phyloP scores from a whole-genome alignment of 2,113 vertebrate genomes.

The Phainopepla nitens region DNA sequence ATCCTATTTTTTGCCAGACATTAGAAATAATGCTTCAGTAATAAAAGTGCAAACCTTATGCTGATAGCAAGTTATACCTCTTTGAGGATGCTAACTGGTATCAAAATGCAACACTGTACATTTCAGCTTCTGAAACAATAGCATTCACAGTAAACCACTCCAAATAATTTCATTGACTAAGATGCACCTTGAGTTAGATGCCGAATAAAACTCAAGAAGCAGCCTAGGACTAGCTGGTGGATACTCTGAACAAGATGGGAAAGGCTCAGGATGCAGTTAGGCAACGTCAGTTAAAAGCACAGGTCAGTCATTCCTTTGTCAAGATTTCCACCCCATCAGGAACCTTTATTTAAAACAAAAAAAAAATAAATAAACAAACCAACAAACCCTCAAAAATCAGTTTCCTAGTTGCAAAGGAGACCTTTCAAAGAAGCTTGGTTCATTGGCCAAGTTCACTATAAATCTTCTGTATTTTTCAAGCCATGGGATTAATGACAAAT shows the following conservation, averaged over 20 bases:
- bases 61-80: neutral
- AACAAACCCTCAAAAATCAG: neutral
- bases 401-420: neutral
- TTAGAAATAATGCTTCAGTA: neutral
- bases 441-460: neutral
- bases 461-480: neutral
- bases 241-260: neutral
- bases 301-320: neutral
- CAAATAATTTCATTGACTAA: neutral
- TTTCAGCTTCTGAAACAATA: neutral
- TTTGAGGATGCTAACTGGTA: neutral
- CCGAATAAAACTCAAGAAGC: neutral
- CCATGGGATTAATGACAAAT: conserved; percentile 30
- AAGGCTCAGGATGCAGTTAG: neutral
- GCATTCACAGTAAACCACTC: neutral
- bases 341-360: neutral
- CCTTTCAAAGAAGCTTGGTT: neutral
- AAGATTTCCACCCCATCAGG: neutral
- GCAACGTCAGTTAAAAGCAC: neutral
- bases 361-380: neutral
- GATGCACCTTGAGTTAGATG: neutral
- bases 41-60: neutral
- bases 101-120: neutral
- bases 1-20: neutral
- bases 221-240: neutral